These are phyloP conservation scores for Colistium nudipinnis DNA, from an alignment of 2,113 vertebrate genomes.

Conservation along the genomic window DNA sequence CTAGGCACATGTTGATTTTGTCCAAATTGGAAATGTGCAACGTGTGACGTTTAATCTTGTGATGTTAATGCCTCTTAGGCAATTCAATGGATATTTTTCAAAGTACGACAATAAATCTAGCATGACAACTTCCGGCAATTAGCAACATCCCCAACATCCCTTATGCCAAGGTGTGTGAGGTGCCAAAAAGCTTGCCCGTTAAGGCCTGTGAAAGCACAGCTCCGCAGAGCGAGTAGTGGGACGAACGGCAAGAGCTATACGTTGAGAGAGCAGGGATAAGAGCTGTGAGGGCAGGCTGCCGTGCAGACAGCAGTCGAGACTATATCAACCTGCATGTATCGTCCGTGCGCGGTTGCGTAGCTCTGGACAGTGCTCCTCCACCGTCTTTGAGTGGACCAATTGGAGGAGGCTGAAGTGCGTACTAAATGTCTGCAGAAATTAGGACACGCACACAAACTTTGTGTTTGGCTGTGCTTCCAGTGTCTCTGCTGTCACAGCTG, in stretches of 20 bases:
- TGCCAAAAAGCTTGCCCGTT: slow-evolving; percentile 45
- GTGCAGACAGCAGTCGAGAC: slow-evolving; percentile 55
- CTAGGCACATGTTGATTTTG: slow-evolving; percentile 71
- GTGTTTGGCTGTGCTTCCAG: slow-evolving; percentile 47
- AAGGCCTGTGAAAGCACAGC: slow-evolving; percentile 40
- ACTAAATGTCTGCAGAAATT: slow-evolving; percentile 32
- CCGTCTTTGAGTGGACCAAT: slow-evolving; percentile 35
- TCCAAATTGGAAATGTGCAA: slow-evolving; percentile 76
- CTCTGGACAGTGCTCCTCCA: slow-evolving; percentile 49
- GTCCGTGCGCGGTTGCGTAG: slow-evolving; percentile 53
- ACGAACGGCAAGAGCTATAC: slow-evolving; percentile 49
- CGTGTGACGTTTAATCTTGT: slow-evolving; percentile 66
- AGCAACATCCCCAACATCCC: slow-evolving; percentile 53
- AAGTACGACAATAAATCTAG: slow-evolving; percentile 66
- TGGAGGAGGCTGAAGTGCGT: slow-evolving; percentile 33
- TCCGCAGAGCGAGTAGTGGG: slow-evolving; percentile 41
- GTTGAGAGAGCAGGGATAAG: slow-evolving; percentile 51
- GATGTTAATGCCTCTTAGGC: slow-evolving; percentile 68
- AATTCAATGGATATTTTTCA: slow-evolving; percentile 66
- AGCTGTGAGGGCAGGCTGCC: slow-evolving; percentile 50
- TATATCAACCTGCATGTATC: slow-evolving; percentile 50
- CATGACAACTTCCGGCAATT: slow-evolving; percentile 67
- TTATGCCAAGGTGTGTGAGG: slow-evolving; percentile 51
- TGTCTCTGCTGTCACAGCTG: slow-evolving; percentile 39
- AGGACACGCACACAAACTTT: background rate